These are phyloP conservation scores for Tragelaphus scriptus DNA, from an alignment of 2,113 vertebrate species.

Conservation along the genomic window DNA sequence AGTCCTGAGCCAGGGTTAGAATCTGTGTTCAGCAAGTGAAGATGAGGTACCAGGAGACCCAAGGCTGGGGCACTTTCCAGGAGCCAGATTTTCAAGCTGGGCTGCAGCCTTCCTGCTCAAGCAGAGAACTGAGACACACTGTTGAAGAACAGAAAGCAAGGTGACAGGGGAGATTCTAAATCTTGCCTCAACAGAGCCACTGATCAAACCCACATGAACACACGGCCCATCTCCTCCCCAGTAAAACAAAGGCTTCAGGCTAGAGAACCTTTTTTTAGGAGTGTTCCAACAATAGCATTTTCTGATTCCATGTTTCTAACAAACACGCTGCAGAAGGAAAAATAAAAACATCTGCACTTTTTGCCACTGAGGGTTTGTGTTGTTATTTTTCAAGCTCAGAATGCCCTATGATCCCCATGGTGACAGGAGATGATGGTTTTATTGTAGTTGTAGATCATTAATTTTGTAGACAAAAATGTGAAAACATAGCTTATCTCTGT, in stretches of 20 bases:
- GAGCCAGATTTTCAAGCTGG: neutral
- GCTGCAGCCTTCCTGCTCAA: no score
- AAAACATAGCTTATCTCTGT: slow-evolving; percentile 79
- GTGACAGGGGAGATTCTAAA: neutral
- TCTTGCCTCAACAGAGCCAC: neutral
- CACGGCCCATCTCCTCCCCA: fast-evolving
- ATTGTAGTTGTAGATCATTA: slow-evolving; percentile 76
- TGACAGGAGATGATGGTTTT: slow-evolving; percentile 71
- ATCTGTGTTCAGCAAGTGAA: neutral
- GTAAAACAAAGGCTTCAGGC: neutral
- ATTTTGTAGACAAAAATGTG: slow-evolving; percentile 77
- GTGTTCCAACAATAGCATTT: no score
- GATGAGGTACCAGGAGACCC: neutral
- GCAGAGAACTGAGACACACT: neutral
- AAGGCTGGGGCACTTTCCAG: neutral
- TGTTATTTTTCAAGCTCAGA: neutral
- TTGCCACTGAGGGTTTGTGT: neutral
- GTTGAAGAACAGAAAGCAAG: neutral
- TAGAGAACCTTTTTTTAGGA: neutral
- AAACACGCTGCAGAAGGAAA: neutral
- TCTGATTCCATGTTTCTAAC: neutral
- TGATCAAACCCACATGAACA: fast-evolving
- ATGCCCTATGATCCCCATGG: slow-evolving; percentile 14
- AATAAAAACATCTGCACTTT: neutral
- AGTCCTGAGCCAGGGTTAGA: neutral